Percentiles rank a stretch among this genome's conserved stretches.
phyloP scores from a whole-genome alignment of 2,113 vertebrate species.

The Perca schrenkii region DNA sequence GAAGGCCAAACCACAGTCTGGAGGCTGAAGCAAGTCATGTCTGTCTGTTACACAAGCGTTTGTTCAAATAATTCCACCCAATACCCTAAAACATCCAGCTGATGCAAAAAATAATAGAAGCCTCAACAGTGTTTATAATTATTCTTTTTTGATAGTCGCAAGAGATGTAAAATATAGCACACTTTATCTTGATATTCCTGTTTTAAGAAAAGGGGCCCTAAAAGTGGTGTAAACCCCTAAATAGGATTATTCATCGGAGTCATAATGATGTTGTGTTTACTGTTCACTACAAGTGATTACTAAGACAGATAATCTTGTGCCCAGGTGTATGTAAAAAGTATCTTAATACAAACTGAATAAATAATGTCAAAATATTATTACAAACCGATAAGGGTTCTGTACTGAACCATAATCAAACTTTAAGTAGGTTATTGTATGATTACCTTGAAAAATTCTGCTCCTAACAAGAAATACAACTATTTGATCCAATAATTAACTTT shows the following conservation, averaged over 20 bases:
- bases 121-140: neutral
- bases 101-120: neutral
- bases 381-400: neutral
- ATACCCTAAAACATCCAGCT: neutral
- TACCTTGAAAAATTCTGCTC: neutral
- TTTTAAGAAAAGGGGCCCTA: neutral
- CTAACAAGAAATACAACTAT: neutral
- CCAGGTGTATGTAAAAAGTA: neutral
- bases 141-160: neutral
- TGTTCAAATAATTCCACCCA: neutral
- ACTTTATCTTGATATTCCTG: neutral
- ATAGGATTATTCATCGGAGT: neutral
- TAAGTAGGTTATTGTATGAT: neutral
- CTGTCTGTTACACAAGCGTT: neutral
- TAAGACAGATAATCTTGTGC: neutral
- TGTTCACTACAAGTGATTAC: neutral
- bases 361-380: neutral
- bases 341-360: neutral
- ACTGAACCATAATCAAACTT: neutral
- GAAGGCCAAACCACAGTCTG: neutral
- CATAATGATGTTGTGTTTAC: neutral
- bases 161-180: neutral
- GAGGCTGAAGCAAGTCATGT: neutral
- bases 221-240: neutral
- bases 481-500: too few species aligned